Conservation (phyloP, 2,888 invertebrate genomes). For the Elysia crispata region DNA sequence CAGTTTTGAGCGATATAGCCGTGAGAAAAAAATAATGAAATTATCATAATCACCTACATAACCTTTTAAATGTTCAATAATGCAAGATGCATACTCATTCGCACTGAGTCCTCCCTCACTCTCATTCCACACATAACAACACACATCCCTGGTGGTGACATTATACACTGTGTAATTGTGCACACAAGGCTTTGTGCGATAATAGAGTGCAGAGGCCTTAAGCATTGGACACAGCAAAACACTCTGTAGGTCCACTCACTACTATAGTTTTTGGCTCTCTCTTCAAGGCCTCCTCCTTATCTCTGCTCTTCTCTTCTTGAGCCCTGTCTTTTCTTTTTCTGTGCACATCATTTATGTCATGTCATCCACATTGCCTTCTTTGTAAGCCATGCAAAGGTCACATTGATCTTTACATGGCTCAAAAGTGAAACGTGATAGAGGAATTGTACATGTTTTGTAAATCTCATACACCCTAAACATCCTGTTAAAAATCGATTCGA, state of each 20-base stretch:
- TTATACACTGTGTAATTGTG: conserved; percentile 6
- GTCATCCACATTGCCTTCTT: not conserved
- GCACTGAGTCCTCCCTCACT: conserved; percentile 5
- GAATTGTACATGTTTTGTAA: too few species aligned
- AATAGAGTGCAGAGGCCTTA: conserved; percentile 35
- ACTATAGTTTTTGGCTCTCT: not conserved
- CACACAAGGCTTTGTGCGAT: not conserved
- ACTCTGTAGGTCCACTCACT: conserved; percentile 17
- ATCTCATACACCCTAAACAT: not conserved
- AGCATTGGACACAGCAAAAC: conserved; percentile 31
- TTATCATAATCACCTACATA: conserved; percentile 11
- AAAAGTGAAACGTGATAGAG: too few species aligned
- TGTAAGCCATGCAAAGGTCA: conserved; percentile 1
- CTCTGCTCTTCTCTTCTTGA: conserved; percentile 21
- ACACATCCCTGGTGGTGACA: conserved; percentile 13
- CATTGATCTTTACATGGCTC: conserved; percentile 40
- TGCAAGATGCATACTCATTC: conserved; percentile 35
- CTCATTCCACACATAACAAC: conserved; percentile 30
- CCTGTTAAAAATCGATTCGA: not conserved
- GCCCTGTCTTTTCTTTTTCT: conserved; percentile 13
- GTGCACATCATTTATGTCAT: not conserved
- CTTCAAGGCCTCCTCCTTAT: conserved; percentile 9
- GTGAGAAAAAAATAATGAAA: conserved; percentile 13
- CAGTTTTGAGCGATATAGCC: too few species aligned
- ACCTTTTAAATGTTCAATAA: conserved; percentile 4